Evolutionary conservation across 92 coral and sea anemone species (phyloP), one percentile per base, ranked within the genome.

Genomic region (Epizoanthus illoricatus): DNA sequence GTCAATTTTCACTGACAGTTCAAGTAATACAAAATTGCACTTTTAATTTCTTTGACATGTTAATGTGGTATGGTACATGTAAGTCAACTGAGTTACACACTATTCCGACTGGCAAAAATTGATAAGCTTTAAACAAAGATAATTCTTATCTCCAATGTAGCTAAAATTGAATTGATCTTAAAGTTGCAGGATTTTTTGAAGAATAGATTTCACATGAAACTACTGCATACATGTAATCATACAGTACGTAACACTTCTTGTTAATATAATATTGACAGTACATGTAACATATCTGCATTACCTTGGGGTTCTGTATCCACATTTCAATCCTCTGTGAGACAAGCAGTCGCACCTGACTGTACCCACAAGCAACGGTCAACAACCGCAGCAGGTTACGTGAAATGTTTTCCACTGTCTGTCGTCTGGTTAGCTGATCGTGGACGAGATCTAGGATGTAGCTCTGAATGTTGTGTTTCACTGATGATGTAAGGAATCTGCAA

Each of bases 231-330:
- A 28, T 28, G 36, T 28, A 47, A 20, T 40, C 56, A 71, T 12
- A 40, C 5, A n/a, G 41, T 24, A 71, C 49, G 24, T 40, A 20
- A 24, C 13, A 56, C 21, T 76, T 63, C 19, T 20, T 24, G 2
- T 18, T 4, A 16, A 12, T 62, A 0, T 13, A 3, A 7, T 28
- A 19, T 23, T 24, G 47, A 15, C 76, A 71, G 10, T 58, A 11
- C 73, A n/a, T 71, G 33, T n/a, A 80, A 8, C n/a, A 64, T 24
- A 57, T 17, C 9, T n/a, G 4, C 23, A 54, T 41, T 67, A 97
- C 99, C 97, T 97, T 97, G 18, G 99, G 99, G 69, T 97, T 97
- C 23, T 88, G 92, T 6, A 97, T 86, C 99, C 99, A 97, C 80
- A 90, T 87, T 81, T 97, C 99, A 23, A 97, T 83, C 82, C 97